Evolutionary conservation across 1,140 invertebrate genomes (phyloP), one percentile per base, ranked within the genome.

Genomic region (Hyles euphorbiae): DNA sequence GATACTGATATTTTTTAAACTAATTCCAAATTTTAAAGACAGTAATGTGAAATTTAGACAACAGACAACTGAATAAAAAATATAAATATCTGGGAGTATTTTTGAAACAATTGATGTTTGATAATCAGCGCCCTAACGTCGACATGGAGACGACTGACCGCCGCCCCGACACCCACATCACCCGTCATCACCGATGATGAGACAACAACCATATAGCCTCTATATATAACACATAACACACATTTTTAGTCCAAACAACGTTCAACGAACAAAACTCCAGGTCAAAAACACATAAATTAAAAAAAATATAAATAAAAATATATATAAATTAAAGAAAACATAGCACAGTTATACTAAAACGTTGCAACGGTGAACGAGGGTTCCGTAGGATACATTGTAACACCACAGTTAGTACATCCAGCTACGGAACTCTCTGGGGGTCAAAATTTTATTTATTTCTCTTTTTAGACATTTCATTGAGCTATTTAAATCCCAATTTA

Each of bases 181-280:
- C 49, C 11, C 48, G 40, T 57, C 56, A 40, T 57, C 53, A 63
- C 58, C 40, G 60, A 58, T 68, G 68, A 71, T 71, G 72, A 72
- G 72, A 79, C 76, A 83, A 67, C 75, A 83, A 80, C 76, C 71
- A 83, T 76, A 56, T 33, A 85, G 82, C 36, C 85, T 81, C 70
- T 83, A 78, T 88, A 85, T 81, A 76, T 70, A 78, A 88, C 82
- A 88, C 76, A 86, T 73, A 81, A 87, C 85, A 88, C 83, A 88
- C 81, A 88, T 76, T 78, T 87, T 84, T 82, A 86, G 85, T 87
- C 76, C 53, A 59, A 61, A 67, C 58, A 85, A 81, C 76, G 77
- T 76, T 86, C 82, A 88, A 85, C 80, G 78, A 86, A 88, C 81
- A 88, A 84, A 87, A 84, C 78, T 80, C 78, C 83, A 86, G 81